phyloP scores from a whole-genome alignment of 2,888 invertebrate species.

The Scaptomyza caliginosa region DNA sequence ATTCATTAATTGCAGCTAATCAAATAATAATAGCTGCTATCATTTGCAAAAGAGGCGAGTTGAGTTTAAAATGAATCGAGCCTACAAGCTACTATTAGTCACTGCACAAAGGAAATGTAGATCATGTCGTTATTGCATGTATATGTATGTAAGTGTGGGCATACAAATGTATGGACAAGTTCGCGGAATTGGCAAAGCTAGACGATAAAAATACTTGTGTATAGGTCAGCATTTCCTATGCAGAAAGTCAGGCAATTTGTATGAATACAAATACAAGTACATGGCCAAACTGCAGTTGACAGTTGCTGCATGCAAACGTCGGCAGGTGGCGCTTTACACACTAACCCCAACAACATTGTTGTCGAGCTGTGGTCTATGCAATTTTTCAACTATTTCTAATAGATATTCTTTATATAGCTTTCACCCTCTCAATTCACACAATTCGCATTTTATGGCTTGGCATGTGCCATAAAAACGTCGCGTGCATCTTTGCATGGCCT shows the following conservation, averaged over 20 bases:
- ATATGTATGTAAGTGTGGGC: not conserved
- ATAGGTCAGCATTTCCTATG: slow-evolving; percentile 11
- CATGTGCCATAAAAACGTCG: slow-evolving; percentile 60
- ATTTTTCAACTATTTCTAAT: slow-evolving; percentile 41
- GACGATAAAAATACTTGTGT: slow-evolving; percentile 16
- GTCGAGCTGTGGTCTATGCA: slow-evolving; percentile 19
- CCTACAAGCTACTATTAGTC: not conserved
- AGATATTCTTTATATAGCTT: slow-evolving; percentile 54
- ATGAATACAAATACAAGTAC: not conserved
- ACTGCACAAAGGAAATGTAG: not conserved
- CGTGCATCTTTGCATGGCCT: slow-evolving; percentile 54
- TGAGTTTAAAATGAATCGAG: not conserved
- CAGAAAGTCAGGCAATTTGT: slow-evolving; percentile 5
- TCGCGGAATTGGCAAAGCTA: slow-evolving; percentile 9
- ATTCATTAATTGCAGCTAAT: not conserved
- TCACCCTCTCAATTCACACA: slow-evolving; percentile 12
- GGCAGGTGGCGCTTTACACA: slow-evolving; percentile 44
- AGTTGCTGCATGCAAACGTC: slow-evolving; percentile 2
- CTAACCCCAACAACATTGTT: slow-evolving; percentile 42
- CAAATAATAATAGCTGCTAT: not conserved
- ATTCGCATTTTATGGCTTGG: slow-evolving; percentile 51
- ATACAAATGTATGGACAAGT: not conserved
- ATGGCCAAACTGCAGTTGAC: slow-evolving; percentile 1
- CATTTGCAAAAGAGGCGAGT: not conserved
- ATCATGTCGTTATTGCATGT: not conserved